These are phyloP conservation scores for Rhegmatorhina hoffmannsi DNA, from an alignment of 2,113 vertebrate species.

Conservation along the genomic window DNA sequence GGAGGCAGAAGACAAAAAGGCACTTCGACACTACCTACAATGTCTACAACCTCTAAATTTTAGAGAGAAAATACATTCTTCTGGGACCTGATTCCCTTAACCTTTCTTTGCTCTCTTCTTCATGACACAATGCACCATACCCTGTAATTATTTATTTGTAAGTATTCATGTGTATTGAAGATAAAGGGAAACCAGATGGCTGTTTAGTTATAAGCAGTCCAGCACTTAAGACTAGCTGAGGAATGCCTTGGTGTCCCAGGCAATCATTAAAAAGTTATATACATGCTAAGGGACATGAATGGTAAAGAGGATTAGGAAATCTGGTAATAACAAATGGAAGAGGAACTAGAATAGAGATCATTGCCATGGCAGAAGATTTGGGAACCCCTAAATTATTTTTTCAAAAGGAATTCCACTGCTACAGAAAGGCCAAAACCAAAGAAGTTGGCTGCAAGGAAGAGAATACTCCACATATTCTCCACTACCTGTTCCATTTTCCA, in stretches of 20 bases:
- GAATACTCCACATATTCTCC: not conserved
- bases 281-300: not conserved
- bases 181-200: not conserved
- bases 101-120: not conserved
- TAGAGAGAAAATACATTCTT: not conserved
- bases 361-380: not conserved
- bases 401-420: not conserved
- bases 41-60: not conserved
- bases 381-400: not conserved
- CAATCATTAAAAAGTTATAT: not conserved
- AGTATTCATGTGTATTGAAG: not conserved
- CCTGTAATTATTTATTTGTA: not conserved
- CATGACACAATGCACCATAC: not conserved
- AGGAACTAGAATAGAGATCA: not conserved
- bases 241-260: not conserved
- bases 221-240: not conserved
- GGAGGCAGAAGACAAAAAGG: not conserved
- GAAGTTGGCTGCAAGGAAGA: not conserved
- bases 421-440: not conserved
- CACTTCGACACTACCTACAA: not conserved
- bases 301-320: not conserved
- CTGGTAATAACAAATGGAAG: not conserved
- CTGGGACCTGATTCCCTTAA: not conserved
- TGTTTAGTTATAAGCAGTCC: not conserved
- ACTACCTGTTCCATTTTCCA: conserved; percentile 70